phyloP scores from a whole-genome alignment of 2,888 invertebrate genomes.

The Trichogramma evanescens region DNA sequence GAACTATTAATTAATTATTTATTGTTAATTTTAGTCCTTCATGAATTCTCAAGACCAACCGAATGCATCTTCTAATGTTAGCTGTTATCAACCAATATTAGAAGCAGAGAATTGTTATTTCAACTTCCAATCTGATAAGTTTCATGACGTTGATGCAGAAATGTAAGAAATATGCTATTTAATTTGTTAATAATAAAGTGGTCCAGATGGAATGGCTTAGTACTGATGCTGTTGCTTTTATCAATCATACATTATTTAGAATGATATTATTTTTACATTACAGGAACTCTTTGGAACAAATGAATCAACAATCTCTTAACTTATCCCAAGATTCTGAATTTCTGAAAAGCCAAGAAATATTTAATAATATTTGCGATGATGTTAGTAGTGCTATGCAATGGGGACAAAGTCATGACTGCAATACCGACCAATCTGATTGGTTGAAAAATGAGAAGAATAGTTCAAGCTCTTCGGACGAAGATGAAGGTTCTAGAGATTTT shows the following conservation, averaged over 20 bases:
- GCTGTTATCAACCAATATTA: conserved; percentile 59
- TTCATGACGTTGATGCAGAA: conserved; percentile 53
- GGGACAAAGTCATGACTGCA: conserved; percentile 49
- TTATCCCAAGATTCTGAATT: conserved; percentile 48
- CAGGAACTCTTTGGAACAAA: conserved; percentile 42
- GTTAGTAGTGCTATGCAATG: conserved; percentile 42
- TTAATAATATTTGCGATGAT: conserved; percentile 49
- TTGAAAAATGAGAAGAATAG: conserved; percentile 36
- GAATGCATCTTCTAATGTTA: conserved; percentile 24
- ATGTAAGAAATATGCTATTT: conserved; percentile 28
- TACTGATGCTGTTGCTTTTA: background rate
- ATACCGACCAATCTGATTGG: conserved; percentile 48
- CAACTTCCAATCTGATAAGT: conserved; percentile 51
- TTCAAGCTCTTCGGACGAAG: conserved; percentile 49
- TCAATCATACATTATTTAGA: background rate
- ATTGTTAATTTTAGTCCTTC: too few relatives aligned
- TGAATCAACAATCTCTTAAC: conserved; percentile 45
- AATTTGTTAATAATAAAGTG: conserved; percentile 22
- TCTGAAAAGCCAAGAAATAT: conserved; percentile 52
- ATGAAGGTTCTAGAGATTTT: conserved; percentile 35
- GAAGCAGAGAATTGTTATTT: conserved; percentile 58
- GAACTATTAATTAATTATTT: background rate
- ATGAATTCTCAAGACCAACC: too few relatives aligned
- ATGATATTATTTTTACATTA: conserved; percentile 5
- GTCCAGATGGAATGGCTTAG: background rate